phyloP scores from a whole-genome alignment of 23 tunicate genomes.

The Halocynthia aurantium region DNA sequence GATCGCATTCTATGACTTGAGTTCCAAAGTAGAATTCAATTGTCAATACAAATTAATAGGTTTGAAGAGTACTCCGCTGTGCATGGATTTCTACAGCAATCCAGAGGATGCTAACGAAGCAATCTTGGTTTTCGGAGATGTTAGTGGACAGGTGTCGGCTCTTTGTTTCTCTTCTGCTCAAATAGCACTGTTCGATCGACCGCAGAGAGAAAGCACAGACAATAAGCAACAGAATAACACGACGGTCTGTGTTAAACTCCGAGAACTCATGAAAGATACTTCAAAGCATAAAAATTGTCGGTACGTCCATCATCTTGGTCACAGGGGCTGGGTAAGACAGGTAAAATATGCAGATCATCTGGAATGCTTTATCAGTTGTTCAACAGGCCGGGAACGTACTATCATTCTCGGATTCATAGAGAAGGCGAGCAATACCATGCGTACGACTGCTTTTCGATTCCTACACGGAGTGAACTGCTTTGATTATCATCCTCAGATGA shows the following conservation, averaged over 20 bases:
- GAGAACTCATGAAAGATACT: slow-evolving; percentile 56
- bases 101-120: slow-evolving; percentile 77
- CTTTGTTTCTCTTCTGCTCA: slow-evolving; percentile 82
- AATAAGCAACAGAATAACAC: slow-evolving; percentile 62
- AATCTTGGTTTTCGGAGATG: slow-evolving; percentile 77
- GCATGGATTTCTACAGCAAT: slow-evolving; percentile 81
- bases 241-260: slow-evolving; percentile 60
- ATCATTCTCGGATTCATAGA: slow-evolving; percentile 77
- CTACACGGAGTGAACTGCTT: slow-evolving; percentile 80
- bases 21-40: slow-evolving; percentile 85
- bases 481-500: slow-evolving; percentile 81
- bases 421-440: slow-evolving; percentile 76
- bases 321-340: slow-evolving; percentile 93
- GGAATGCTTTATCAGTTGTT: slow-evolving; percentile 95
- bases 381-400: slow-evolving; percentile 72
- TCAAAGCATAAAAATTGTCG: slow-evolving; percentile 74
- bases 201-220: slow-evolving; percentile 46
- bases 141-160: slow-evolving; percentile 71
- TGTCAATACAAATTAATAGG: slow-evolving; percentile 88
- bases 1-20: slow-evolving; percentile 81
- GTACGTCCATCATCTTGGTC: slow-evolving; percentile 72
- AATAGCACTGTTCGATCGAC: slow-evolving; percentile 73
- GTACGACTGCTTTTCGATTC: slow-evolving; percentile 73
- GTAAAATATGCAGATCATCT: slow-evolving; percentile 85
- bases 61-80: slow-evolving; percentile 67